Base-by-base conservation (phyloP, 2,888 invertebrate genomes). In the Phaonia tiefii region DNA sequence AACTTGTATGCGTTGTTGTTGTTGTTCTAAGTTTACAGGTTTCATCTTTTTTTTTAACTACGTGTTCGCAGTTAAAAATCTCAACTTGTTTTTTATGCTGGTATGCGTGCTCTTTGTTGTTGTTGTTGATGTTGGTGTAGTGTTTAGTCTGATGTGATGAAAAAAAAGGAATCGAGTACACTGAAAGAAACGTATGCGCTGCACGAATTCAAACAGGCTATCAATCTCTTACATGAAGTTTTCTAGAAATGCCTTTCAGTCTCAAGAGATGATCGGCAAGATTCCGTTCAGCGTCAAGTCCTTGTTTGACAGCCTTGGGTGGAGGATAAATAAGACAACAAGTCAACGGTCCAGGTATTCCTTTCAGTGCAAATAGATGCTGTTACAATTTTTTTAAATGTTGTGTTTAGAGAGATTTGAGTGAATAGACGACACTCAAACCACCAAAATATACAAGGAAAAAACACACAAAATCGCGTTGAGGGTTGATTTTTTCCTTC, bases 341-440 rank as follows among this genome's bases (percentile, higher is more conserved):
- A n/a, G n/a, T n/a, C 31, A 31, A n/a, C n/a, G 31, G 31, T 31
- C 31, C 25, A 11, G 8, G 2, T 8, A 44, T 81, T 84, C 83
- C 51, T 82, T 49, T 44, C 72, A 75, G 83, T 83, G 85, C 82
- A 84, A 58, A 37, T 54, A 31, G 15, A 76, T 65, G 75, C 75
- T n/a, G 70, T 44, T 58, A 65, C 60, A 72, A 46, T 66, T 80
- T 69, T 79, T 83, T 83, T 80, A 84, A 85, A 83, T 84, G 80
- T 85, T 84, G 84, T 86, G 86, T 85, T 86, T 86, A 88, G 86
- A 86, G 87, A 86, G 85, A 85, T 85, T 85, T 86, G 85, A 88
- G 84, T 86, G 88, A 88, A 88, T 87, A 87, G 86, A 88, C 87
- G 89, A 86, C 86, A 86, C 88, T 85, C 88, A 86, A 85, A 85